A percentile compares a stretch with the other conserved stretches of the same genome.
Evolutionary conservation across 2,113 vertebrate species (phyloP).

Genomic region (Balaeniceps rex): DNA sequence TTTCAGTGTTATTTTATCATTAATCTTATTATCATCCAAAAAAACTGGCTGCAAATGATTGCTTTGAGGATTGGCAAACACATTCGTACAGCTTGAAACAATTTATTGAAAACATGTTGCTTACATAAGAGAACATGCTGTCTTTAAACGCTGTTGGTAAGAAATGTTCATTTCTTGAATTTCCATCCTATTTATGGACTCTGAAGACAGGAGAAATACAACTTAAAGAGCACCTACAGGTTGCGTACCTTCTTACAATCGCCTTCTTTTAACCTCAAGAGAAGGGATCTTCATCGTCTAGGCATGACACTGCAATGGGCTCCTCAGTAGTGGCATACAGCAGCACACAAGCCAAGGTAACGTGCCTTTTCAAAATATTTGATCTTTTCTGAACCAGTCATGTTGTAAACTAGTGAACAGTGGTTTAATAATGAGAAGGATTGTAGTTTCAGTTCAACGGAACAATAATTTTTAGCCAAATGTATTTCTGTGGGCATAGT

Average conservation of each 20-base stretch:
- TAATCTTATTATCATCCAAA: slow-evolving; percentile 51
- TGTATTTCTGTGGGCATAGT: background rate
- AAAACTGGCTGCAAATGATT: slow-evolving; percentile 30
- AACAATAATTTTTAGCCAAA: background rate
- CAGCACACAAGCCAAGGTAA: background rate
- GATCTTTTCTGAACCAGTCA: background rate
- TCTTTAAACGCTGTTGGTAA: slow-evolving; percentile 2
- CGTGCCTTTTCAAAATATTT: background rate
- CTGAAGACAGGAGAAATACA: background rate
- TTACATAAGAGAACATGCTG: slow-evolving; percentile 34
- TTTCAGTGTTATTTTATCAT: slow-evolving; percentile 51
- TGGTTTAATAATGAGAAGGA: background rate
- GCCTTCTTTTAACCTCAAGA: background rate
- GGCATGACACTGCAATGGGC: background rate
- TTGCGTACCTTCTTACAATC: background rate
- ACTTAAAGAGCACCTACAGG: background rate
- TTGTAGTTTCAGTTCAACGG: background rate
- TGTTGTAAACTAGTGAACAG: background rate
- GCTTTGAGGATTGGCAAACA: slow-evolving; percentile 49
- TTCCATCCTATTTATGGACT: background rate
- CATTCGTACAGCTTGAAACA: slow-evolving; percentile 52
- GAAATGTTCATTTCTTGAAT: background rate
- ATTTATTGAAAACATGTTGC: slow-evolving; percentile 50
- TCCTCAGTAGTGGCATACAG: background rate
- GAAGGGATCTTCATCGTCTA: background rate